phyloP scores from a whole-genome alignment of 2,888 invertebrate species.

The Torymus texanus region DNA sequence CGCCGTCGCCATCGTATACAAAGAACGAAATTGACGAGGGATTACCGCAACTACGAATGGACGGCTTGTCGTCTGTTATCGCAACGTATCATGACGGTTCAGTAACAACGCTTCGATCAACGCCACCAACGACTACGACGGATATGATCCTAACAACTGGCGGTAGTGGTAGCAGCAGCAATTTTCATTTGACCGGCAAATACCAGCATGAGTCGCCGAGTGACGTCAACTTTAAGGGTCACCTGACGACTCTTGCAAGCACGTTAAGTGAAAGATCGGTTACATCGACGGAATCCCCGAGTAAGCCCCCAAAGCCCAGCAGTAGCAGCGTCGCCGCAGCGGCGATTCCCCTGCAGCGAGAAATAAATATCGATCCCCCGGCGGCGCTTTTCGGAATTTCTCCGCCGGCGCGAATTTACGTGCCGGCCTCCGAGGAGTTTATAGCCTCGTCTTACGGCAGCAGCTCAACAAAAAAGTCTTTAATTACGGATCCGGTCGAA shows the following conservation, averaged over 20 bases:
- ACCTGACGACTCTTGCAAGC: slow-evolving; percentile 7
- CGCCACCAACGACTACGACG: neutral
- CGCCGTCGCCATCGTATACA: neutral
- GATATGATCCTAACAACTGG: neutral
- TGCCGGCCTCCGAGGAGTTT: neutral
- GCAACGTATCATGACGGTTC: neutral
- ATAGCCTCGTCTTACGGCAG: neutral
- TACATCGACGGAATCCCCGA: slow-evolving; percentile 14
- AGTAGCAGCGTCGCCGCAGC: neutral
- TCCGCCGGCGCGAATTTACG: too few species aligned
- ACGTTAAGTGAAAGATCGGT: slow-evolving; percentile 19
- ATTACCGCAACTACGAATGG: slow-evolving; percentile 5
- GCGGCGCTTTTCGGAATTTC: neutral
- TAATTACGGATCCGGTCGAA: too few species aligned
- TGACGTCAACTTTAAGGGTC: neutral
- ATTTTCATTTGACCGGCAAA: neutral
- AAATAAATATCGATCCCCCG: slow-evolving; percentile 23
- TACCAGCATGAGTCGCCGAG: slow-evolving; percentile 13
- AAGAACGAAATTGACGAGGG: slow-evolving; percentile 10
- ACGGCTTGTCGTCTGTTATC: neutral
- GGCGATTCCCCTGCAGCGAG: neutral
- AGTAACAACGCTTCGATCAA: neutral
- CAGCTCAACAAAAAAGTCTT: neutral
- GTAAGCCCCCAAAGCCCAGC: slow-evolving; percentile 20
- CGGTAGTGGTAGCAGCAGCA: neutral